Base-by-base conservation (phyloP, 2,888 invertebrate species). In the Clostera curtula region DNA sequence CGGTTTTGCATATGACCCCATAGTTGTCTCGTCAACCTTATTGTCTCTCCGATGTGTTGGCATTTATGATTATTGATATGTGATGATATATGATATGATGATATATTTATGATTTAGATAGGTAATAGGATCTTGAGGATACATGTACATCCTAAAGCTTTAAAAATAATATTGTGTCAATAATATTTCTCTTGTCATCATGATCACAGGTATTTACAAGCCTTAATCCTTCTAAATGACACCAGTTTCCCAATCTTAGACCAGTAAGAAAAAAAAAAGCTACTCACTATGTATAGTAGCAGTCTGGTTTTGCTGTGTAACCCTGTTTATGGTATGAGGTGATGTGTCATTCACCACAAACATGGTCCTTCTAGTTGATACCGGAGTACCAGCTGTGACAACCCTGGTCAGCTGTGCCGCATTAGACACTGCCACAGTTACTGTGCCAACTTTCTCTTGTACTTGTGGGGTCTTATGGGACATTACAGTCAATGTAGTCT, bases 401-500 rank as follows among this genome's bases (percentile, higher is more conserved):
- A 83, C 82, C 28, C 82, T 66, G 0, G 82, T 82, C 1, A 80
- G 64, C 40, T 82, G 82, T 1, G 80, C 75, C 6, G 74, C 75
- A 1, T 80, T 82, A 2, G 79, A 71, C 1, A 77, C 79, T 0
- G 79, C 77, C 3, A 82, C 82, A 1, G 70, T 63, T 0, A 80
- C 74, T 12, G 79, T 68, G 14, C 82, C 79, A 9, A 73, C 74
- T 59, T 85, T 85, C 31, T 85, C 85, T 51, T 85, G 84, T 1
- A 82, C 76, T 48, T 82, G 83, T 0, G 85, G 85, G 18, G 80
- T 67, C 51, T 85, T 85, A 35, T 84, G 82, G 18, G 84, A 75
- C 77, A 83, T 84, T 19, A 85, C 84, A 25, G 85, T 85, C 29
- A 85, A 39, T 9, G 84, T 85, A 25, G 85, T 85, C 43, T 85